Conservation (phyloP, 2,113 vertebrate genomes). For the Strix aluco region DNA sequence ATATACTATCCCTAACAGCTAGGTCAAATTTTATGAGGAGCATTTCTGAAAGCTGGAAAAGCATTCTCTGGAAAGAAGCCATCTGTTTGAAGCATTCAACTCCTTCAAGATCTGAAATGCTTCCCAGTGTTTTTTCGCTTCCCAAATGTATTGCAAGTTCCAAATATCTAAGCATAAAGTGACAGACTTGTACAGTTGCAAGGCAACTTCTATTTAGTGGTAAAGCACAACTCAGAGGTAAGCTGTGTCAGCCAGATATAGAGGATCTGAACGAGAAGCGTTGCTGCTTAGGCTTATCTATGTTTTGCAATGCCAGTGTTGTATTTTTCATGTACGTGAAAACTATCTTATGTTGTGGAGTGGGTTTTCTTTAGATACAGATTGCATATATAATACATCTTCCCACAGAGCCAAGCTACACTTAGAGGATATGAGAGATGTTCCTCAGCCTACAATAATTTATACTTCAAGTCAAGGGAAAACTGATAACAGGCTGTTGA, state of each 20-base stretch:
- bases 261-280: background rate
- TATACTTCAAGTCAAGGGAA: constrained; percentile 51
- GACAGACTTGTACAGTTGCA: constrained; percentile 17
- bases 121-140: constrained; percentile 14
- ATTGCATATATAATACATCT: background rate
- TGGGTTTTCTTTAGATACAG: background rate
- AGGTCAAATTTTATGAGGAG: constrained; percentile 13
- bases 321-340: background rate
- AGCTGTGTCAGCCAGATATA: background rate
- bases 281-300: background rate
- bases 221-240: background rate
- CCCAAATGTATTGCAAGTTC: constrained; percentile 15
- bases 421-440: background rate
- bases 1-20: background rate
- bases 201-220: background rate
- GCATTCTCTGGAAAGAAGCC: constrained; percentile 29
- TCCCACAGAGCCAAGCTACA: background rate
- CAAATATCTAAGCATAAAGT: background rate
- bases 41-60: constrained; percentile 28
- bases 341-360: background rate
- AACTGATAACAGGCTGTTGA: constrained; percentile 56
- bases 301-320: background rate
- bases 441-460: background rate
- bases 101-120: constrained; percentile 1
- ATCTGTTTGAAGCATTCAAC: constrained; percentile 9